phyloP scores from a whole-genome alignment of 1,140 invertebrate species.

The Habropoda laboriosa region DNA sequence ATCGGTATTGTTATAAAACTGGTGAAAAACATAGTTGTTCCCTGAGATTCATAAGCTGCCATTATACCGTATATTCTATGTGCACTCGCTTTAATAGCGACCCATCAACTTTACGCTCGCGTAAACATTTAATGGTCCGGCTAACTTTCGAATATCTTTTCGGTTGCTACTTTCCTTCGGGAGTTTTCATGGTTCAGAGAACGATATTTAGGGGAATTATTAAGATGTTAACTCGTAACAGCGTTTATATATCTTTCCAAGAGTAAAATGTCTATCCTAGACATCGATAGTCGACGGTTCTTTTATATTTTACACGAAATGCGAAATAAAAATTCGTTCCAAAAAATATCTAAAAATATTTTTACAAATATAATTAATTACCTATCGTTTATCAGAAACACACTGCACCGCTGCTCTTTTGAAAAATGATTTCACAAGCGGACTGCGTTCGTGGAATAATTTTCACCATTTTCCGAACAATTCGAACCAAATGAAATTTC shows the following conservation, averaged over 20 bases:
- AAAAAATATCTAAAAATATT: too few relatives aligned
- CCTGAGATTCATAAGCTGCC: constrained; percentile 10
- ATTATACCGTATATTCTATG: neutral
- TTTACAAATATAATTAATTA: too few relatives aligned
- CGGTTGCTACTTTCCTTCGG: constrained; percentile 16
- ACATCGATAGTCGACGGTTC: too few relatives aligned
- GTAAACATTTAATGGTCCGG: constrained; percentile 43
- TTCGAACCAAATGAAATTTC: too few relatives aligned
- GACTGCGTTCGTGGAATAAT: too few relatives aligned
- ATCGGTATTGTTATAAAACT: neutral
- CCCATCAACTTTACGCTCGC: constrained; percentile 37
- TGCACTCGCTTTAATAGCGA: constrained; percentile 18
- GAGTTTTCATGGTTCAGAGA: neutral
- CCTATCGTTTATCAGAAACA: too few relatives aligned
- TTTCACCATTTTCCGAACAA: too few relatives aligned
- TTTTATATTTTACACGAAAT: neutral
- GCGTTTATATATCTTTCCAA: neutral
- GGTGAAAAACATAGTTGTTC: neutral
- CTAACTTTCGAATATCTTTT: constrained; percentile 35
- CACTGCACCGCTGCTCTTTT: too few relatives aligned
- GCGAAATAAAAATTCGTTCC: too few relatives aligned
- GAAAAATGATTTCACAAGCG: too few relatives aligned
- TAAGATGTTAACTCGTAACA: neutral
- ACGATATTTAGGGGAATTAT: constrained; percentile 2
- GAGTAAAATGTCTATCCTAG: too few relatives aligned